Percentiles rank a stretch among this genome's conserved stretches.
These are phyloP conservation scores for Rhinopomastus cyanomelas DNA, from an alignment of 2,113 vertebrate genomes.

Conservation along the genomic window DNA sequence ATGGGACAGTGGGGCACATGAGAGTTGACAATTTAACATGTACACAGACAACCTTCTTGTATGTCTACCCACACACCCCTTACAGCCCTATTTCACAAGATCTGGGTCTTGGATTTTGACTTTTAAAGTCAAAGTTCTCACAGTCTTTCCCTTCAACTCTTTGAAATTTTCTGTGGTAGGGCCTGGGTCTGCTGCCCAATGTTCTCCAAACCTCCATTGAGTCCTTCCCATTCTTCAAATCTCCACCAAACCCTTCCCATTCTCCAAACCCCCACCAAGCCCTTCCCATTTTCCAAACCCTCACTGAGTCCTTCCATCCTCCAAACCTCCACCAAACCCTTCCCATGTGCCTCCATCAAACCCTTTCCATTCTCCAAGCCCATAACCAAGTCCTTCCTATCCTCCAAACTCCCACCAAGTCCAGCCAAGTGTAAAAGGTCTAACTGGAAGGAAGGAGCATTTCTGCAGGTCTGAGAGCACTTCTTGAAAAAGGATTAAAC, in stretches of 20 bases:
- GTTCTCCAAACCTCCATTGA: not conserved
- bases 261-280: no score
- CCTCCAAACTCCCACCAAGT: no score
- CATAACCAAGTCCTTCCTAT: no score
- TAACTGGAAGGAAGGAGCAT: not conserved
- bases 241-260: not conserved
- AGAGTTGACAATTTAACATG: not conserved
- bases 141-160: no score
- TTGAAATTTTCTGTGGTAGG: not conserved
- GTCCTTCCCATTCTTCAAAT: no score
- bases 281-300: not conserved
- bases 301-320: not conserved
- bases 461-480: not conserved
- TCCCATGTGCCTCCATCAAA: no score
- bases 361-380: no score
- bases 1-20: rapidly evolving
- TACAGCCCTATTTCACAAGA: not conserved
- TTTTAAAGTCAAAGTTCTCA: not conserved
- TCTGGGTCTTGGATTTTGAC: not conserved
- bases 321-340: no score
- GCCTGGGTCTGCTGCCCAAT: not conserved
- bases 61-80: not conserved
- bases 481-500: not conserved
- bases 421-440: not conserved
- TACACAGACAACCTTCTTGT: not conserved